Evolutionary conservation across 2,113 vertebrate genomes (phyloP).

Genomic region (Lagopus leucura): DNA sequence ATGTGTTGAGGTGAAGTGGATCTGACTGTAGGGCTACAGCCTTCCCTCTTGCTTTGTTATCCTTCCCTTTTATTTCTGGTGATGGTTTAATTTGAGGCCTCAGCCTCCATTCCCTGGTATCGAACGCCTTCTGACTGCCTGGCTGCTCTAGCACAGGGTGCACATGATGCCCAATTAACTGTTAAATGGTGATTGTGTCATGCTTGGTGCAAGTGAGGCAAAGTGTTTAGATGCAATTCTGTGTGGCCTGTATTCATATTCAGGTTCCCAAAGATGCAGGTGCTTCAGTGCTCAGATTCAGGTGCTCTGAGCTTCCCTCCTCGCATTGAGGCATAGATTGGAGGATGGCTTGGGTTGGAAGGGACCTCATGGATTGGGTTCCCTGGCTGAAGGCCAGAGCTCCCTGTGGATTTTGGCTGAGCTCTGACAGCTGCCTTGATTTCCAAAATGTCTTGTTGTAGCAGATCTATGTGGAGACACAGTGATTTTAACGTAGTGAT

Average conservation of each 20-base stretch:
- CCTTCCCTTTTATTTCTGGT: not conserved
- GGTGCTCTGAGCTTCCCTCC: not conserved
- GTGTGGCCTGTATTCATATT: accelerated
- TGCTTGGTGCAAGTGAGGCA: not conserved
- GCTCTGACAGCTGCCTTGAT: not conserved
- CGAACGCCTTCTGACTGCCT: not conserved
- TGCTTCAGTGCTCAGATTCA: not conserved
- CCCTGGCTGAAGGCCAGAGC: not conserved
- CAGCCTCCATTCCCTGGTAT: not conserved
- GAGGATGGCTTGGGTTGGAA: not conserved
- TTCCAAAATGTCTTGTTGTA: not conserved
- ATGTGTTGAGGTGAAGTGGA: not conserved
- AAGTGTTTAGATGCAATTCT: accelerated
- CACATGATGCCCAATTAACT: not conserved
- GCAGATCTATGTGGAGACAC: not conserved
- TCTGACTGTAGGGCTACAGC: not conserved
- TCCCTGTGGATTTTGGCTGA: not conserved
- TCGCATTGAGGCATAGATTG: not conserved
- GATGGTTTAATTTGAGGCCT: not conserved
- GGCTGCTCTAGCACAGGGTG: not conserved
- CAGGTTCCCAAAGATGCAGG: not conserved
- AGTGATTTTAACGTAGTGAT: not conserved
- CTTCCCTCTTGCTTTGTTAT: not conserved
- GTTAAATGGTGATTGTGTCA: not conserved
- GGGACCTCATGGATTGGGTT: no score